Percentiles rank a stretch among this genome's conserved stretches.
phyloP scores from a whole-genome alignment of 2,797 vertebrate genomes.

The Notoglanidium macrostoma region DNA sequence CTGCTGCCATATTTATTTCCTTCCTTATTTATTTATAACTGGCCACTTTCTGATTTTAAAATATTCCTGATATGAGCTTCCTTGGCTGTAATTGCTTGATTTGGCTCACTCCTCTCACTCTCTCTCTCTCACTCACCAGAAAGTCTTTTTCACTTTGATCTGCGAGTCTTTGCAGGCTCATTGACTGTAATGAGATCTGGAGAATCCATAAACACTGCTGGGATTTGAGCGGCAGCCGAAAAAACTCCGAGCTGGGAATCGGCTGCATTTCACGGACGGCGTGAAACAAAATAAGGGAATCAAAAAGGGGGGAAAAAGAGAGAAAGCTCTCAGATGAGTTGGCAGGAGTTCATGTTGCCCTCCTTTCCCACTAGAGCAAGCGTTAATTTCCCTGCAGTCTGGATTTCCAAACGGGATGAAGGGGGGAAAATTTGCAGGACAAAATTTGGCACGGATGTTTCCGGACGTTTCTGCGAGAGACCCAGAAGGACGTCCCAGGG shows the following conservation, averaged over 20 bases:
- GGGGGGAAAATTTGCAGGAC: conserved; percentile 16
- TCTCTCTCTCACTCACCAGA: conserved; percentile 60
- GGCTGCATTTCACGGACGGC: conserved; percentile 67
- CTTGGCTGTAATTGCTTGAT: conserved; percentile 59
- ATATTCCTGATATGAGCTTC: conserved; percentile 56
- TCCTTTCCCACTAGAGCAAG: conserved; percentile 64
- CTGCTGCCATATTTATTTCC: conserved; percentile 27
- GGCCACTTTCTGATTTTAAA: conserved; percentile 61
- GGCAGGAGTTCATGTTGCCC: conserved; percentile 72
- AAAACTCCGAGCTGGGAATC: conserved; percentile 73
- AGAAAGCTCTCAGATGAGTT: conserved; percentile 76
- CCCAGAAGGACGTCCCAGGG: conserved; percentile 62
- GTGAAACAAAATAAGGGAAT: conserved; percentile 70
- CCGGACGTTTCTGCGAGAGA: conserved; percentile 65
- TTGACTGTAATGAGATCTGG: conserved; percentile 80
- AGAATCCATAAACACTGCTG: conserved; percentile 76
- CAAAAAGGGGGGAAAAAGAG: conserved; percentile 42
- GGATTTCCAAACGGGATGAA: conserved; percentile 68
- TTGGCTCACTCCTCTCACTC: conserved; percentile 55
- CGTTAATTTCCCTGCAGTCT: conserved; percentile 79
- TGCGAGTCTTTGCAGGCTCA: conserved; percentile 77
- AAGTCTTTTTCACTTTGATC: conserved; percentile 77
- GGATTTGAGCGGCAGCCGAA: conserved; percentile 75
- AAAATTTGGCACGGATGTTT: conserved; percentile 65
- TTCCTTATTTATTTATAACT: conserved; percentile 35